These are phyloP conservation scores for Tenthredo livida DNA, from an alignment of 2,888 invertebrate species.

Conservation along the genomic window DNA sequence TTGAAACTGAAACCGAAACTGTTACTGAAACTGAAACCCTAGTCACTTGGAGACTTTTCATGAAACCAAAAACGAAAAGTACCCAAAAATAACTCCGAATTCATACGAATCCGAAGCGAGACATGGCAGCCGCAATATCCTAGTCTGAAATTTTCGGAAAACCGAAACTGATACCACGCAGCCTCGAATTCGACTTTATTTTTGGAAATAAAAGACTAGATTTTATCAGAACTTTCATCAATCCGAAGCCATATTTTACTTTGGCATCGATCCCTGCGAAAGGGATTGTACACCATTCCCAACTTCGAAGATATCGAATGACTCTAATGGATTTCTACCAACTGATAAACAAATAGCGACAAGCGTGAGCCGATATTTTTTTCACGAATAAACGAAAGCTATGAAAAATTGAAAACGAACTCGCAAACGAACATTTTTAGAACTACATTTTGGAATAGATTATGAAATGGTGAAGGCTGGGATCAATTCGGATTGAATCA, in stretches of 20 bases:
- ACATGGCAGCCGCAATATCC: neutral
- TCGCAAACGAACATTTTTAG: too few species aligned
- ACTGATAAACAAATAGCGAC: too few species aligned
- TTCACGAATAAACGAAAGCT: too few species aligned
- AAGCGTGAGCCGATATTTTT: too few species aligned
- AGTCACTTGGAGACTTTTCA: neutral
- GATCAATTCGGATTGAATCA: too few species aligned
- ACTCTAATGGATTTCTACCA: neutral
- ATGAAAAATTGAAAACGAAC: too few species aligned
- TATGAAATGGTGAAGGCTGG: too few species aligned
- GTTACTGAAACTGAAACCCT: neutral
- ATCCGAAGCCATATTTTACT: too few species aligned
- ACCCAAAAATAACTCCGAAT: neutral
- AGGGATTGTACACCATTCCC: too few species aligned
- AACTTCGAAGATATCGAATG: neutral
- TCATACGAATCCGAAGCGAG: neutral
- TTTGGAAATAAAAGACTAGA: neutral
- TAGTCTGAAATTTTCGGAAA: neutral
- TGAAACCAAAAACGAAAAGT: neutral
- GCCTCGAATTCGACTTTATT: neutral
- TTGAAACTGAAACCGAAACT: neutral
- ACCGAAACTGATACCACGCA: neutral
- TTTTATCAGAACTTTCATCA: too few species aligned
- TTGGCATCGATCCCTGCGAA: too few species aligned
- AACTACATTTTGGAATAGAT: too few species aligned